phyloP scores from a whole-genome alignment of 2,797 vertebrate species.

The Oceanodroma leucorhoa region DNA sequence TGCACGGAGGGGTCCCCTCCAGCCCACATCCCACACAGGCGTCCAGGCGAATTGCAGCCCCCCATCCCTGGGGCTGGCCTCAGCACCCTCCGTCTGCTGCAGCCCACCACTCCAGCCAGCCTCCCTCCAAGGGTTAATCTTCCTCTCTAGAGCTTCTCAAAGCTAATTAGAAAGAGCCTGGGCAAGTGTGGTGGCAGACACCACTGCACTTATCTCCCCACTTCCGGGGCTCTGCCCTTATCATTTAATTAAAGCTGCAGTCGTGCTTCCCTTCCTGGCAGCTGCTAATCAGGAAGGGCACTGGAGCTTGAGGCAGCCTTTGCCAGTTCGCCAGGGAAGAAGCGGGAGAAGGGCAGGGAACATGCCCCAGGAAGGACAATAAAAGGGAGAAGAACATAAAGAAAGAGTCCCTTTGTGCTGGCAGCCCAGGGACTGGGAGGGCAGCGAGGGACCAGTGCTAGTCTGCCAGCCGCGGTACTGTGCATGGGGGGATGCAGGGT shows the following conservation, averaged over 20 bases:
- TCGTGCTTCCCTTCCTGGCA: slow-evolving; percentile 12
- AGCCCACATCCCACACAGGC: not conserved
- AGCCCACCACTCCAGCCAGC: not conserved
- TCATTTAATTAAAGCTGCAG: slow-evolving; percentile 68
- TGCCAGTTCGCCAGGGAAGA: not conserved
- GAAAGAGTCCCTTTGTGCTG: not conserved
- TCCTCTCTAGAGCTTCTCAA: not conserved
- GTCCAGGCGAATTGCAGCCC: not conserved
- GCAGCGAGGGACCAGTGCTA: not conserved
- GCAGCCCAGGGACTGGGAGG: not conserved
- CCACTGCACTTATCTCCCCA: slow-evolving; percentile 50
- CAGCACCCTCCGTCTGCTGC: not conserved
- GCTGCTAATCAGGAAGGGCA: slow-evolving; percentile 49
- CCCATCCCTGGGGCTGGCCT: not conserved
- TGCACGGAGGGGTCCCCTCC: rapidly evolving
- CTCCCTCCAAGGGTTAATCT: slow-evolving; percentile 31
- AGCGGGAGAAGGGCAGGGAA: not conserved
- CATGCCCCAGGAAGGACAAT: not conserved
- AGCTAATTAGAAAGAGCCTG: slow-evolving; percentile 58
- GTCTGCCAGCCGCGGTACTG: not conserved
- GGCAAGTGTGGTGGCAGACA: slow-evolving; percentile 50
- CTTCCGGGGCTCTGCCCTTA: slow-evolving; percentile 66
- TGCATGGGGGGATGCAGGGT: rapidly evolving
- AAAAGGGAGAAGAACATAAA: not conserved
- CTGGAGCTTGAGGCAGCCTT: slow-evolving; percentile 43